phyloP scores from a whole-genome alignment of 2,797 vertebrate genomes.

The Cygnus olor region DNA sequence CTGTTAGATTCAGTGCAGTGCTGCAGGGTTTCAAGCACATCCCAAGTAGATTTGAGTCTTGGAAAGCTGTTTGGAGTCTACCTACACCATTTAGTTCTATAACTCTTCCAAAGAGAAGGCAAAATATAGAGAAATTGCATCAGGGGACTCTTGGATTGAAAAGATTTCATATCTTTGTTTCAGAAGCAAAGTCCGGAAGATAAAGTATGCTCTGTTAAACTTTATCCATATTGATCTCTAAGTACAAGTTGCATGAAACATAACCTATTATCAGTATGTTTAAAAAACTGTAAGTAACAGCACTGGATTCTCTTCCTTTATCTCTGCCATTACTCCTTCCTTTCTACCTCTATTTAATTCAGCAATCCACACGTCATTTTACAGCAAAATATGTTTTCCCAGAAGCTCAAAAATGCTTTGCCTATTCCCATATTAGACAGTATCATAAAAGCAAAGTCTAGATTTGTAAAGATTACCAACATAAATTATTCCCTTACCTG shows the following conservation, averaged over 20 bases:
- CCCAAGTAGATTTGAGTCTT: neutral
- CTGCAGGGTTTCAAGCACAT: neutral
- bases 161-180: neutral
- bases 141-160: neutral
- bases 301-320: neutral
- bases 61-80: neutral
- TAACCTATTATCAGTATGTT: neutral
- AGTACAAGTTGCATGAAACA: neutral
- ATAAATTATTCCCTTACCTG: constrained; percentile 81
- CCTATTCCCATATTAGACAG: neutral
- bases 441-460: neutral
- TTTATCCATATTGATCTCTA: neutral
- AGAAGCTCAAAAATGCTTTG: neutral
- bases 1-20: too few species aligned
- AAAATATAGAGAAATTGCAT: neutral
- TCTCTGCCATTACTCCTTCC: neutral
- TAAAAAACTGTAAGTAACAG: neutral
- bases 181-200: neutral
- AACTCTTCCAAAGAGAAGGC: neutral
- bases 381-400: neutral
- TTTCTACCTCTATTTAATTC: neutral
- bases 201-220: neutral
- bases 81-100: neutral
- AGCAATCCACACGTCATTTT: neutral
- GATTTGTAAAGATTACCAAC: neutral